Conservation (phyloP, 1,140 invertebrate genomes). For the Brachionus koreanus region DNA sequence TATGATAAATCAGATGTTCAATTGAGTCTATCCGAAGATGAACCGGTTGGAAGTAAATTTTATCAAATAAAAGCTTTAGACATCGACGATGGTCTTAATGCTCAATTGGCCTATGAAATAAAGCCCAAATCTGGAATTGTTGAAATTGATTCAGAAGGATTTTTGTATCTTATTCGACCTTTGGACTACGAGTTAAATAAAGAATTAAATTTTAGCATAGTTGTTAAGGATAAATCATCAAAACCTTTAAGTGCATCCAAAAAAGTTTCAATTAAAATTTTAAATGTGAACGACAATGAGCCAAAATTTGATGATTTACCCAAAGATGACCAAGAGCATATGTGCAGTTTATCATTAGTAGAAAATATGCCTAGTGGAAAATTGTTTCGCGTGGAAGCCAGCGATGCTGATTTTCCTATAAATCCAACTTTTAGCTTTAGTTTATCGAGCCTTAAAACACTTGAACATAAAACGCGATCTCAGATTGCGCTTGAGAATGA, state of each 20-base stretch:
- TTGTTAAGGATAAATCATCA: neutral
- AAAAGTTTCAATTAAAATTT: neutral
- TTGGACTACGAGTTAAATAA: constrained; percentile 8
- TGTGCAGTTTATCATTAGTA: neutral
- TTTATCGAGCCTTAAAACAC: neutral
- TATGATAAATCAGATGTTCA: neutral
- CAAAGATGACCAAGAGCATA: neutral
- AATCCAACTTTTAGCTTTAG: neutral
- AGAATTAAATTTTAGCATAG: neutral
- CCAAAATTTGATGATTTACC: neutral
- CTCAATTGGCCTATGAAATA: neutral
- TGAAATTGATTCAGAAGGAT: constrained; percentile 12
- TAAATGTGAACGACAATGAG: constrained; percentile 28
- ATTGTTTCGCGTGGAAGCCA: neutral
- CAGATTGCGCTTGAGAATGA: neutral
- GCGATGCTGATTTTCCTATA: neutral
- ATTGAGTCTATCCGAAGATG: constrained; percentile 1
- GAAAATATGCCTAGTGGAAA: neutral
- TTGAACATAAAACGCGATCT: neutral
- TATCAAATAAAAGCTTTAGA: constrained; percentile 35
- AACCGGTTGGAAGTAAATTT: neutral
- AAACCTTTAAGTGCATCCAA: neutral
- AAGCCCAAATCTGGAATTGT: neutral
- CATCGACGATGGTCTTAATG: constrained; percentile 7
- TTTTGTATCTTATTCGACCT: neutral